Conservation (phyloP, 2,888 invertebrate genomes). For the Aradus depressus region DNA sequence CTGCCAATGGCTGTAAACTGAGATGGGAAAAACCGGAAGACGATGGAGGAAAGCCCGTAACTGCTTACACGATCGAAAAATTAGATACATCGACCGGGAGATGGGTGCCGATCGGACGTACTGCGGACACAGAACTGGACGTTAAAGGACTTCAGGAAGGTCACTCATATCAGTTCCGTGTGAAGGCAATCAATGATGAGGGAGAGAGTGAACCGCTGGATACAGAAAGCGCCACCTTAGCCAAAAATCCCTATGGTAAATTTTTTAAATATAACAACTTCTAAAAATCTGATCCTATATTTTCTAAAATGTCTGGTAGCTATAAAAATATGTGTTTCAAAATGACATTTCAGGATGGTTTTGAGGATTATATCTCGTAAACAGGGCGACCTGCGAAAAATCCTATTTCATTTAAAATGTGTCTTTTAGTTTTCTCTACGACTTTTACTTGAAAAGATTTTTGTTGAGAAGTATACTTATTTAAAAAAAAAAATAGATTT, state of each 20-base stretch:
- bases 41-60: constrained; percentile 86
- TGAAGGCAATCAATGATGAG: constrained; percentile 87
- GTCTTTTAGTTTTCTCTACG: too few relatives aligned
- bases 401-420: too few relatives aligned
- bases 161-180: constrained; percentile 86
- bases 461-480: too few relatives aligned
- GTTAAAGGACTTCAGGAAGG: constrained; percentile 81
- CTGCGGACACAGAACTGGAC: constrained; percentile 77
- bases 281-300: too few relatives aligned
- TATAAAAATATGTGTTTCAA: too few relatives aligned
- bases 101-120: constrained; percentile 87
- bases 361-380: too few relatives aligned
- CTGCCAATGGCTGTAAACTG: constrained; percentile 78
- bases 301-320: too few relatives aligned
- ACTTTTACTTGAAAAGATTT: too few relatives aligned
- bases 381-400: too few relatives aligned
- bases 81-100: constrained; percentile 81
- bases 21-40: constrained; percentile 91
- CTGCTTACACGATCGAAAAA: constrained; percentile 89
- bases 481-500: too few relatives aligned
- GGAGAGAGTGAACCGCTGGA: constrained; percentile 90
- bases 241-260: constrained; percentile 90
- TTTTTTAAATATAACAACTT: too few relatives aligned
- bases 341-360: too few relatives aligned
- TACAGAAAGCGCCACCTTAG: constrained; percentile 74